These are phyloP conservation scores for Sylvietta virens DNA, from an alignment of 2,113 vertebrate species.

Conservation along the genomic window DNA sequence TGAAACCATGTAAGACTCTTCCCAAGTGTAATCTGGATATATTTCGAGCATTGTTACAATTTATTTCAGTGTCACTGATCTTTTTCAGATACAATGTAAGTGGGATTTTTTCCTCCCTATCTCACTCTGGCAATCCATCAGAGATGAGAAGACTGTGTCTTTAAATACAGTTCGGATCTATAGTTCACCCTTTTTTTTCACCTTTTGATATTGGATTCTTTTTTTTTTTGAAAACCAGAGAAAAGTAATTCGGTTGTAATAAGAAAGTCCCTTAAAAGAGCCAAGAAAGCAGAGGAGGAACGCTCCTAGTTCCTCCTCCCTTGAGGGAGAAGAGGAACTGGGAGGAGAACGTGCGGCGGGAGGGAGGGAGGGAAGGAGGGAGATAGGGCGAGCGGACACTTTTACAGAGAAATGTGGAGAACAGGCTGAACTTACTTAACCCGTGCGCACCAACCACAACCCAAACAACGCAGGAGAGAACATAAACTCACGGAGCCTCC, in stretches of 20 bases:
- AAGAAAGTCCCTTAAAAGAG: neutral
- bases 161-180: neutral
- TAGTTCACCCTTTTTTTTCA: neutral
- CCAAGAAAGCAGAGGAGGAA: neutral
- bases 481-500: neutral
- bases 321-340: neutral
- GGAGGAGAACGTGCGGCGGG: neutral
- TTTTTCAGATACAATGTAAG: neutral
- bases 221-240: neutral
- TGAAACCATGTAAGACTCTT: fast-evolving
- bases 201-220: neutral
- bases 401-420: neutral
- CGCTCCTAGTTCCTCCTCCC: neutral
- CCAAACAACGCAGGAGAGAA: neutral
- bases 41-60: neutral
- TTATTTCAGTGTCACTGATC: neutral
- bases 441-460: neutral
- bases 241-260: neutral
- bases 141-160: too few species aligned
- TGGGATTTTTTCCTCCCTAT: neutral
- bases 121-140: neutral
- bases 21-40: neutral
- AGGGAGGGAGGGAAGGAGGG: neutral
- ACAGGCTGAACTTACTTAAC: neutral
- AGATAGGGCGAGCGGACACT: neutral